phyloP scores from a whole-genome alignment of 2,797 vertebrate genomes.

The Acanthurus leucopareius region DNA sequence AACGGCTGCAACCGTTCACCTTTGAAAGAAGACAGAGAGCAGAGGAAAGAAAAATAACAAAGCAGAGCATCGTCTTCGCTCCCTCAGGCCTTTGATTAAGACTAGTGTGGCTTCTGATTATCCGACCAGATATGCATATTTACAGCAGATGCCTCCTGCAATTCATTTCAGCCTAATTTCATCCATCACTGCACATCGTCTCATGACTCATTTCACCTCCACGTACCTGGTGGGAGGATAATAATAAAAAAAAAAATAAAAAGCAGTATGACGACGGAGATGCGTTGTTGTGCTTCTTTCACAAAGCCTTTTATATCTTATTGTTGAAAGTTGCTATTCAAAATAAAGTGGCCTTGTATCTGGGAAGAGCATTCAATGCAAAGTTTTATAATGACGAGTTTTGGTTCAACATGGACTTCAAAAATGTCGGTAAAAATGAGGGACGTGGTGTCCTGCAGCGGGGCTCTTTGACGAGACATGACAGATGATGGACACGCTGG shows the following conservation, averaged over 20 bases:
- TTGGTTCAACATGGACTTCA: background rate
- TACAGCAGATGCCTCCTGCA: conserved; percentile 64
- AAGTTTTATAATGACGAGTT: conserved; percentile 8
- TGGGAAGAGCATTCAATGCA: background rate
- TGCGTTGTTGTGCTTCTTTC: background rate
- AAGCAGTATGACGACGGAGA: conserved; percentile 28
- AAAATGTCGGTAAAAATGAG: background rate
- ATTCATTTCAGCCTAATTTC: conserved; percentile 75
- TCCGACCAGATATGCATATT: conserved; percentile 60
- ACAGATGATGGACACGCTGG: conserved; percentile 28
- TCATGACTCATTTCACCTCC: conserved; percentile 65
- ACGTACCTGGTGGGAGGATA: conserved; percentile 24
- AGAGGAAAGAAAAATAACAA: conserved; percentile 5
- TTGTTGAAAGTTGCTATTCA: background rate
- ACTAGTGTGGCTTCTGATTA: conserved; percentile 57
- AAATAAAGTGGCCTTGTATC: background rate
- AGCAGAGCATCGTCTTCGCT: conserved; percentile 39
- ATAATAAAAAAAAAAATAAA: conserved; percentile 17
- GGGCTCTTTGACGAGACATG: conserved; percentile 1
- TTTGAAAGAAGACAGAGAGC: conserved; percentile 36
- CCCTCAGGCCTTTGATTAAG: conserved; percentile 67
- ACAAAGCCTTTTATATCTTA: background rate
- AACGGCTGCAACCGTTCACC: conserved; percentile 29
- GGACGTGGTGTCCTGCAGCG: background rate
- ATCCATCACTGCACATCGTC: conserved; percentile 68